A percentile compares a stretch with the other conserved stretches of the same genome.
Evolutionary conservation across 2,888 invertebrate genomes (phyloP).

Genomic region (Aleiodes leptofemur): DNA sequence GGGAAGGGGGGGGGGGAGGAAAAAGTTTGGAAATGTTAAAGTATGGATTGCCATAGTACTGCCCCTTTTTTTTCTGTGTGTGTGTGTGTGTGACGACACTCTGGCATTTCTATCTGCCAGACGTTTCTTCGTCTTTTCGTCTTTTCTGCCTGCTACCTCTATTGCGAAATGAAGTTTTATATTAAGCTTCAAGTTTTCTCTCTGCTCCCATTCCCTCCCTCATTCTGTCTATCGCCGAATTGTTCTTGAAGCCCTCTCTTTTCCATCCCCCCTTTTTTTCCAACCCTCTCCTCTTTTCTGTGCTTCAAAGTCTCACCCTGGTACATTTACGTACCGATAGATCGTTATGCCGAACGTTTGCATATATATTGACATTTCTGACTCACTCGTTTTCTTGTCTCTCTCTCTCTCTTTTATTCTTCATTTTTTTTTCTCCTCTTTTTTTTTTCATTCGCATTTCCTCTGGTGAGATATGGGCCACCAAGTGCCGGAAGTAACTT

Average conservation of each 20-base stretch:
- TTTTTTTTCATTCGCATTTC: conserved; percentile 16
- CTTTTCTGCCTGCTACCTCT: conserved; percentile 61
- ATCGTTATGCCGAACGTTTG: conserved; percentile 74
- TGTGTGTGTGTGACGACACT: conserved; percentile 47
- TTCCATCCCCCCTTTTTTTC: conserved; percentile 47
- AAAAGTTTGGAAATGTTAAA: conserved; percentile 45
- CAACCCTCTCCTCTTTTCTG: conserved; percentile 37
- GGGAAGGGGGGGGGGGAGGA: conserved; percentile 11
- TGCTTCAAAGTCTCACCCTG: conserved; percentile 62
- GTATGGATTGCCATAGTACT: conserved; percentile 49
- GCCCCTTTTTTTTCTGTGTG: conserved; percentile 37
- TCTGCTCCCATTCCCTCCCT: conserved; percentile 50
- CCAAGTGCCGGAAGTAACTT: conserved; percentile 22
- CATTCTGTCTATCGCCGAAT: conserved; percentile 33
- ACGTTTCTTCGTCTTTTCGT: conserved; percentile 60
- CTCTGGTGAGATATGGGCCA: conserved; percentile 10
- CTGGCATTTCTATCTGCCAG: conserved; percentile 64
- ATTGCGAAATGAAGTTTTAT: conserved; percentile 75
- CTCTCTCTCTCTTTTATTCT: background rate
- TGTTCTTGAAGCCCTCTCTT: conserved; percentile 34
- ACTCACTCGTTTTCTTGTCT: conserved; percentile 41
- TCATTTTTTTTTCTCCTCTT: conserved; percentile 6
- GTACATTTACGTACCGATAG: conserved; percentile 74
- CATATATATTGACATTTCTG: conserved; percentile 74
- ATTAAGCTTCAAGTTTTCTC: conserved; percentile 70